Conservation (phyloP, 2,797 vertebrate genomes). For the Melanotaenia trifasciata region DNA sequence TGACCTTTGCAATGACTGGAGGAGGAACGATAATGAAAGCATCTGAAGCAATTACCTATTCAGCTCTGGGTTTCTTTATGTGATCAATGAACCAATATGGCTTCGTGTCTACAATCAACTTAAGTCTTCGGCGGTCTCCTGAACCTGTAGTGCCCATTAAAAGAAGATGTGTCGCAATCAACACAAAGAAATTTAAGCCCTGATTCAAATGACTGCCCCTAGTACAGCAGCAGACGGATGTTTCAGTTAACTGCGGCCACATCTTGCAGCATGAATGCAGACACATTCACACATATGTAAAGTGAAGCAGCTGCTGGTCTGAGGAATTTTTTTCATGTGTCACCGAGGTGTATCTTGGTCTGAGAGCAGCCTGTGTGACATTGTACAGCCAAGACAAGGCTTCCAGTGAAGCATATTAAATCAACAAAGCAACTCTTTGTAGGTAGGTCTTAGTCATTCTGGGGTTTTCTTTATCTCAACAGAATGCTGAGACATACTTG, state of each 20-base stretch:
- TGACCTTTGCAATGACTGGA: constrained; percentile 51
- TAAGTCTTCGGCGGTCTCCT: constrained; percentile 18
- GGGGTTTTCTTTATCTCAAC: constrained; percentile 25
- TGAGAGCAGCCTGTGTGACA: constrained; percentile 47
- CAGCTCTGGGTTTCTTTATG: constrained; percentile 36
- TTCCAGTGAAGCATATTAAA: constrained; percentile 62
- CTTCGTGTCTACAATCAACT: constrained; percentile 38
- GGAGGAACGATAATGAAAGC: constrained; percentile 49
- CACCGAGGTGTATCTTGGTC: constrained; percentile 34
- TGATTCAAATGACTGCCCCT: constrained; percentile 55
- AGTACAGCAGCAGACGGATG: constrained; percentile 28
- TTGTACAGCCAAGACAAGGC: constrained; percentile 39
- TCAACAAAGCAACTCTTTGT: constrained; percentile 51
- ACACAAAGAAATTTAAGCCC: constrained; percentile 28
- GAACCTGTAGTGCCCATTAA: constrained; percentile 16
- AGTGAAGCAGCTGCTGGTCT: constrained; percentile 18
- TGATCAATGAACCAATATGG: constrained; percentile 63
- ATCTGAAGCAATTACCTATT: constrained; percentile 62
- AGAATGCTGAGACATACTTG: constrained; percentile 28
- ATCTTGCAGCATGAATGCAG: not conserved
- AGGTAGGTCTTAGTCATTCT: constrained; percentile 58
- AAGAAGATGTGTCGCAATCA: constrained; percentile 37
- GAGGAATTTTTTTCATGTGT: constrained; percentile 15
- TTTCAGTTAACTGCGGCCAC: constrained; percentile 12
- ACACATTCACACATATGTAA: not conserved